phyloP scores from a whole-genome alignment of 2,797 vertebrate species.

The Pristis pectinata region DNA sequence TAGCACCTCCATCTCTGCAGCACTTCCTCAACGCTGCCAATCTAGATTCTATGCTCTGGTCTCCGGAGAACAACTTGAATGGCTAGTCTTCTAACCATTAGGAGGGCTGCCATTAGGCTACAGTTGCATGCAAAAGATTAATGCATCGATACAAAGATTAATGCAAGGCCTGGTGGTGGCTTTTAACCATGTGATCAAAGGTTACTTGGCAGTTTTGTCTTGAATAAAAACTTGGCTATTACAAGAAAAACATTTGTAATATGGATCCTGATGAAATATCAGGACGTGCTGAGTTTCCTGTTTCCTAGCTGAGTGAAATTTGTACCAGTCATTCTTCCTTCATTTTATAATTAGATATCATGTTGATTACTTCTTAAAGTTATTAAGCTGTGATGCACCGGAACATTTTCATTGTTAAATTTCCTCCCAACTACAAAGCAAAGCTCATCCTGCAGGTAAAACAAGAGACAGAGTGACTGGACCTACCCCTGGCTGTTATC shows the following conservation, averaged over 20 bases:
- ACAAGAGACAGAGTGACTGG: background rate
- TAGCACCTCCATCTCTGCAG: background rate
- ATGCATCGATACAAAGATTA: background rate
- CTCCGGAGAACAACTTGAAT: background rate
- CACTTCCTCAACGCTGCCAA: background rate
- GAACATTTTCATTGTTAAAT: background rate
- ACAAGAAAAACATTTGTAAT: too few species aligned
- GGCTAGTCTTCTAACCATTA: background rate
- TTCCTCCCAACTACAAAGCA: too few species aligned
- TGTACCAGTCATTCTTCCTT: background rate
- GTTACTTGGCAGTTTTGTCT: too few species aligned
- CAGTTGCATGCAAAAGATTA: background rate
- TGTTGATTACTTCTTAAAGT: background rate
- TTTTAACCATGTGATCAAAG: background rate
- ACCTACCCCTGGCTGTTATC: too few species aligned
- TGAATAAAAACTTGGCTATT: too few species aligned
- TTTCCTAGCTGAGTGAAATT: background rate
- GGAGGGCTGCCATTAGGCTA: background rate
- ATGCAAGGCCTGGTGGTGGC: background rate
- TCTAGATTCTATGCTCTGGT: background rate
- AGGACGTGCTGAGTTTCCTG: background rate
- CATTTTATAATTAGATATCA: background rate
- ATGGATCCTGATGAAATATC: background rate
- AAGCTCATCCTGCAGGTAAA: background rate
- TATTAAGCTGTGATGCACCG: background rate